Evolutionary conservation across 2,113 vertebrate genomes (phyloP).

Genomic region (Neotoma lepida): DNA sequence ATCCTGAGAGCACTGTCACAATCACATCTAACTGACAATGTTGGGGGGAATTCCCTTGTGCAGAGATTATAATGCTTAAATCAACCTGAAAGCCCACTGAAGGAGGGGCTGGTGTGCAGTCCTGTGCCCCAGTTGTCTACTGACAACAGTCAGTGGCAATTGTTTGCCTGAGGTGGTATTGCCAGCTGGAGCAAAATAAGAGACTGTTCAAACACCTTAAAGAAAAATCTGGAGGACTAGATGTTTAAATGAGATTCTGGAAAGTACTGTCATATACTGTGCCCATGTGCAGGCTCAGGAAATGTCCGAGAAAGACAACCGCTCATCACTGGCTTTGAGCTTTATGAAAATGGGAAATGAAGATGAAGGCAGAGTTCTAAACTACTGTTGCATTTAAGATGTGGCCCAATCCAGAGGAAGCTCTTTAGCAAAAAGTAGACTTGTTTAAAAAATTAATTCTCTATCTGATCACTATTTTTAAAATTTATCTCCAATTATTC

Average conservation of each 20-base stretch:
- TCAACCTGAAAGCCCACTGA: background rate
- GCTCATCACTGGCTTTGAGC: background rate
- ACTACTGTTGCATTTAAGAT: background rate
- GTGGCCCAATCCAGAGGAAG: background rate
- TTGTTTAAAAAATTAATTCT: background rate
- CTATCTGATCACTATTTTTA: background rate
- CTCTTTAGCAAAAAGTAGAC: background rate
- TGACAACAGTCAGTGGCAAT: background rate
- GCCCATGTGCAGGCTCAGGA: background rate
- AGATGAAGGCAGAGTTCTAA: background rate
- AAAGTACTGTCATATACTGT: background rate
- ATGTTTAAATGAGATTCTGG: background rate
- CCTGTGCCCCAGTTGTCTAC: background rate
- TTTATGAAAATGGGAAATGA: background rate
- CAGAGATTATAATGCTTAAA: background rate
- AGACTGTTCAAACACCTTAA: background rate
- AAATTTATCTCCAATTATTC: background rate
- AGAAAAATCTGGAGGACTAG: background rate
- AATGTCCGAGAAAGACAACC: background rate
- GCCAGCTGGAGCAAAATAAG: background rate
- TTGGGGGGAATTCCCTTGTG: background rate
- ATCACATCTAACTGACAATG: background rate
- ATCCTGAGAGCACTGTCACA: background rate
- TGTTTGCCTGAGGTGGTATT: background rate
- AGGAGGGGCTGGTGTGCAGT: background rate